phyloP scores from a whole-genome alignment of 2,888 invertebrate species.

The Notodonta ziczac region DNA sequence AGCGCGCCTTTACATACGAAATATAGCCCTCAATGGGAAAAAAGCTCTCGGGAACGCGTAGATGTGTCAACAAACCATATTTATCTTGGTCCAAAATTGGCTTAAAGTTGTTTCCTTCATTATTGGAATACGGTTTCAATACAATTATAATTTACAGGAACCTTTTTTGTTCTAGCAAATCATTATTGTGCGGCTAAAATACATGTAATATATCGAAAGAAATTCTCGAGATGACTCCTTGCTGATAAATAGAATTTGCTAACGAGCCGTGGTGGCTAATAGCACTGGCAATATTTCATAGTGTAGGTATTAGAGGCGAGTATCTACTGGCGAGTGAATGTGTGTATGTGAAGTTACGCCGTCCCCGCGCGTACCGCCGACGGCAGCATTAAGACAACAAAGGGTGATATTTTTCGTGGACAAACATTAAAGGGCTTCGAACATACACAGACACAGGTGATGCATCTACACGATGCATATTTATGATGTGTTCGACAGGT shows the following conservation, averaged over 20 bases:
- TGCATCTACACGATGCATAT: slow-evolving; percentile 76
- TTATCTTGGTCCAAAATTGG: slow-evolving; percentile 6
- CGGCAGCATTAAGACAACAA: slow-evolving; percentile 71
- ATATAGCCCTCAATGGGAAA: slow-evolving; percentile 58
- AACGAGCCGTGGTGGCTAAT: slow-evolving; percentile 34
- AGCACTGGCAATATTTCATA: slow-evolving; percentile 30
- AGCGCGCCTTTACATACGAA: slow-evolving; percentile 62
- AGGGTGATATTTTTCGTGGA: slow-evolving; percentile 78
- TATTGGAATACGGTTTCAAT: neutral
- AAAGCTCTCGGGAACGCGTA: slow-evolving; percentile 31
- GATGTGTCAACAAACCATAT: slow-evolving; percentile 27
- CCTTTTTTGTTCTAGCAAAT: too few relatives aligned
- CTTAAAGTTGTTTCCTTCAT: neutral
- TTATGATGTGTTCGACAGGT: slow-evolving; percentile 77
- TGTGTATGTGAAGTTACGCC: slow-evolving; percentile 31
- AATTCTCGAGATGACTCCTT: slow-evolving; percentile 27
- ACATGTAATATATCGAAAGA: slow-evolving; percentile 13
- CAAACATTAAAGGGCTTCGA: slow-evolving; percentile 73
- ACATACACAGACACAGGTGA: slow-evolving; percentile 68
- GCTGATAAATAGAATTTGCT: slow-evolving; percentile 38
- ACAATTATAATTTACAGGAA: too few relatives aligned
- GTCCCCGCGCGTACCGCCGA: slow-evolving; percentile 49
- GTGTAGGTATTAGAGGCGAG: slow-evolving; percentile 23
- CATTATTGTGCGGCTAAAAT: neutral
- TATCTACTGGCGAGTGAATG: slow-evolving; percentile 19